Evolutionary conservation across 2,888 invertebrate genomes (phyloP).

Genomic region (Catocala sponsa): DNA sequence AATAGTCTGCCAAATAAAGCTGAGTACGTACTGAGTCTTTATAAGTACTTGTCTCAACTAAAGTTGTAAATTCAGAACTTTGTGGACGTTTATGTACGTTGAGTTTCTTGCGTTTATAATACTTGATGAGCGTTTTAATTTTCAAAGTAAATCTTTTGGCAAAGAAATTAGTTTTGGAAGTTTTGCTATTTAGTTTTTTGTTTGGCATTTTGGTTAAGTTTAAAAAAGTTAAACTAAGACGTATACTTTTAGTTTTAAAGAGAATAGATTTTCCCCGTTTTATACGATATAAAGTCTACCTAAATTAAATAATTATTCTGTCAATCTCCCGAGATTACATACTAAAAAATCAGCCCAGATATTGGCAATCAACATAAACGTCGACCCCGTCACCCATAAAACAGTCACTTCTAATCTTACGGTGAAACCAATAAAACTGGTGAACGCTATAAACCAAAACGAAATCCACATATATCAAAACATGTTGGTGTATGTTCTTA

Average conservation of each 20-base stretch:
- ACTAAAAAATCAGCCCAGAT: slow-evolving; percentile 48
- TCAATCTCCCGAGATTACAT: slow-evolving; percentile 32
- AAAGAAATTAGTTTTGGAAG: slow-evolving; percentile 15
- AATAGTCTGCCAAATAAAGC: slow-evolving; percentile 62
- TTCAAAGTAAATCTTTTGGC: slow-evolving; percentile 34
- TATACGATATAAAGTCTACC: background rate
- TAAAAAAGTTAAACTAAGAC: background rate
- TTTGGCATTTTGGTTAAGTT: slow-evolving; percentile 22
- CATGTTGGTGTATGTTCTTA: slow-evolving; percentile 65
- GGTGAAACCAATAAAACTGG: slow-evolving; percentile 76
- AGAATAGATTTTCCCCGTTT: no score
- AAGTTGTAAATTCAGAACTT: slow-evolving; percentile 60
- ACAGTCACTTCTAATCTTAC: slow-evolving; percentile 70
- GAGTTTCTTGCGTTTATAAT: slow-evolving; percentile 45
- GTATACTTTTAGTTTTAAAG: background rate
- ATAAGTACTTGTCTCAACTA: slow-evolving; percentile 57
- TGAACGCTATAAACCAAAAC: slow-evolving; percentile 66
- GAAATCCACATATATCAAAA: slow-evolving; percentile 74
- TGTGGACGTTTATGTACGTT: slow-evolving; percentile 45
- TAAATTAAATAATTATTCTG: slow-evolving; percentile 35
- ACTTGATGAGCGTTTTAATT: slow-evolving; percentile 52
- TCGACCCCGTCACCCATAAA: slow-evolving; percentile 55
- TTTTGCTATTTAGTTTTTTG: slow-evolving; percentile 11
- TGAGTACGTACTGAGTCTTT: slow-evolving; percentile 58
- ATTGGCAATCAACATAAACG: slow-evolving; percentile 64